A percentile compares a stretch with the other conserved stretches of the same genome.
These are phyloP conservation scores for Leguminivora glycinivorella DNA, from an alignment of 1,140 invertebrate genomes.

Conservation along the genomic window DNA sequence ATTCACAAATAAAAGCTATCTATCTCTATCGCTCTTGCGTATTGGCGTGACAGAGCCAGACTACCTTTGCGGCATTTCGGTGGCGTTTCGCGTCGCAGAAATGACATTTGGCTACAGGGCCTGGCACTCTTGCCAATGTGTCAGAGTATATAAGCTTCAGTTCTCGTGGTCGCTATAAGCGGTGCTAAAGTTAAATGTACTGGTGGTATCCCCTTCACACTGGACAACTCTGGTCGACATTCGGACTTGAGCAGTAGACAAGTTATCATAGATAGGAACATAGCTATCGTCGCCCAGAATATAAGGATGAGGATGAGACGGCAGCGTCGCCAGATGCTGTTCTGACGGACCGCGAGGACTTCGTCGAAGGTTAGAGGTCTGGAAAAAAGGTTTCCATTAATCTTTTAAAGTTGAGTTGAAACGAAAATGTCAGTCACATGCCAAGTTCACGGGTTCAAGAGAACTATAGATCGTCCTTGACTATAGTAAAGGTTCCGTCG, in stretches of 20 bases:
- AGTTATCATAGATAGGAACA: slow-evolving; percentile 52
- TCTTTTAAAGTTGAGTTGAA: background rate
- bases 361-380: slow-evolving; percentile 56
- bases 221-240: slow-evolving; percentile 32
- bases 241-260: slow-evolving; percentile 46
- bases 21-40: too few species aligned
- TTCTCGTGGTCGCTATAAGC: slow-evolving; percentile 36
- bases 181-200: slow-evolving; percentile 55
- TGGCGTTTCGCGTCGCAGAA: too few species aligned
- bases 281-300: slow-evolving; percentile 59
- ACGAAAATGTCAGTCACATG: too few species aligned
- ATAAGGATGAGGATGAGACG: slow-evolving; percentile 48
- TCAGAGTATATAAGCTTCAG: slow-evolving; percentile 16
- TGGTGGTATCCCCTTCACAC: slow-evolving; percentile 45
- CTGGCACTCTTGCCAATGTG: too few species aligned
- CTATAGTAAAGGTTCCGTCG: too few species aligned
- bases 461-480: too few species aligned
- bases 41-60: too few species aligned
- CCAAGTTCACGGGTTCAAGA: too few species aligned
- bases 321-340: slow-evolving; percentile 49
- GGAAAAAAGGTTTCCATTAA: slow-evolving; percentile 39
- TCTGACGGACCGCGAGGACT: slow-evolving; percentile 38
- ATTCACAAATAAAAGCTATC: too few species aligned
- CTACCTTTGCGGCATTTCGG: too few species aligned
- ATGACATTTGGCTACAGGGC: too few species aligned